Percentiles rank a stretch among this genome's conserved stretches.
These are phyloP conservation scores for Thalassophryne amazonica DNA, from an alignment of 2,797 vertebrate species.

Conservation along the genomic window DNA sequence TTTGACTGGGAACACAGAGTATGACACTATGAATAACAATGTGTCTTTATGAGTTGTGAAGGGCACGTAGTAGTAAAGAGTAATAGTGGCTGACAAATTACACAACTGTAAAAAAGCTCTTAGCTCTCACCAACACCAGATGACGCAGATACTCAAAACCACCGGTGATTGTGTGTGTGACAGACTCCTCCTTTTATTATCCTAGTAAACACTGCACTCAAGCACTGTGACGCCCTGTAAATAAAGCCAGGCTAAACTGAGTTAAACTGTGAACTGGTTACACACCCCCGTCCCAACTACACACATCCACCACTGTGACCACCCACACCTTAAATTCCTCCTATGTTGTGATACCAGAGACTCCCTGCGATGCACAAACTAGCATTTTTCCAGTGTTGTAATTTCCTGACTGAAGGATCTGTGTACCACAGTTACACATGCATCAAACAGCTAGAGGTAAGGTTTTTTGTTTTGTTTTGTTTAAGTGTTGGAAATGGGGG, in stretches of 20 bases:
- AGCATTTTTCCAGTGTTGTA: constrained; percentile 55
- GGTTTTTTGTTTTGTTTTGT: neutral
- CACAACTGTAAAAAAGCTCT: constrained; percentile 39
- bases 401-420: constrained; percentile 52
- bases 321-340: constrained; percentile 8
- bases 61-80: constrained; percentile 15
- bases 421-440: constrained; percentile 40
- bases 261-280: constrained; percentile 12
- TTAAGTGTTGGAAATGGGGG: constrained; percentile 18
- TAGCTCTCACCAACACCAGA: constrained; percentile 60
- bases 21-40: neutral
- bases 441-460: constrained; percentile 47
- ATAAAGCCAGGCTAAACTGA: constrained; percentile 25
- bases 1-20: neutral
- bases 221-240: constrained; percentile 14
- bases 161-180: neutral
- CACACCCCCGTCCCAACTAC: neutral
- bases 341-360: too few species aligned
- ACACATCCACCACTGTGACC: constrained; percentile 10
- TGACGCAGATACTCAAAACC: constrained; percentile 61
- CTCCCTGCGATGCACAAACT: too few species aligned
- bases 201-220: constrained; percentile 25
- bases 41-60: constrained; percentile 32
- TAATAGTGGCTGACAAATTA: constrained; percentile 41
- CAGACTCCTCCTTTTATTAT: constrained; percentile 27